Percentiles rank a stretch among this genome's conserved stretches.
These are phyloP conservation scores for Phenacoccus solenopsis DNA, from an alignment of 1,140 invertebrate genomes.

Conservation along the genomic window DNA sequence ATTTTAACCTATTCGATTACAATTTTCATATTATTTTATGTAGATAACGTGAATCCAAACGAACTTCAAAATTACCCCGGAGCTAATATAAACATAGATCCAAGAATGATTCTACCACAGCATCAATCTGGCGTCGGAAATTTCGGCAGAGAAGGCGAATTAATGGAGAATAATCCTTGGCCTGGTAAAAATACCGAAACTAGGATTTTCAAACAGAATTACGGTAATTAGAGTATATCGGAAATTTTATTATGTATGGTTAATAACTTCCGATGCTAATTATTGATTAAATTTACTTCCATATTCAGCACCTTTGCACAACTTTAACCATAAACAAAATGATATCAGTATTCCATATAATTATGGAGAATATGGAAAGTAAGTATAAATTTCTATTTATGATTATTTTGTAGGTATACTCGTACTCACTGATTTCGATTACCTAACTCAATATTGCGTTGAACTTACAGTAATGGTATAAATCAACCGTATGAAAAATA, in stretches of 20 bases:
- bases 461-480: background rate
- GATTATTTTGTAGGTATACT: background rate
- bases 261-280: no score
- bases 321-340: slow-evolving; percentile 6
- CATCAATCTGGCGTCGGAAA: background rate
- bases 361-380: slow-evolving; percentile 13
- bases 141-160: background rate
- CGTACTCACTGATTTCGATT: background rate
- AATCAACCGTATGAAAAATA: background rate
- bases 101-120: background rate
- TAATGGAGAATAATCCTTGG: background rate
- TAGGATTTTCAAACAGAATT: background rate
- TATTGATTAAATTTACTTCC: background rate
- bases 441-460: background rate
- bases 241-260: no score
- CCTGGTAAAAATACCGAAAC: background rate
- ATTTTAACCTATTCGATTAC: no score
- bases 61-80: background rate
- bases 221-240: no score
- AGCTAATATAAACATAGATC: background rate
- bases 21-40: no score
- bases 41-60: background rate
- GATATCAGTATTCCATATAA: slow-evolving; percentile 3
- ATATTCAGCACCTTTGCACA: background rate
- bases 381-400: background rate